phyloP scores from a whole-genome alignment of 1,140 invertebrate species.

The Drosophila sucinea region DNA sequence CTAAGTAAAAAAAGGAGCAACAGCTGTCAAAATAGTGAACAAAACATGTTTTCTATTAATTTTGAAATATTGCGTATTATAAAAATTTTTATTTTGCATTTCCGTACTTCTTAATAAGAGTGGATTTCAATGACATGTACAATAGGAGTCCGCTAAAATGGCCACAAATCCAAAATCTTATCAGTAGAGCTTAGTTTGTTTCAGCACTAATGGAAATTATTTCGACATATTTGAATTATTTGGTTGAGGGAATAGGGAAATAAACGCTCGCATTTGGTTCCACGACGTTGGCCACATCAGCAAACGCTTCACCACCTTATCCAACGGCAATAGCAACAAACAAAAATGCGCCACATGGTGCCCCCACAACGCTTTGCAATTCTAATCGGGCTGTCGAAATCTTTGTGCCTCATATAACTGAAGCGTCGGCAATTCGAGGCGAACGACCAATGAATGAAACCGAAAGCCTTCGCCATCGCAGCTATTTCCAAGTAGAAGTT shows the following conservation, averaged over 20 bases:
- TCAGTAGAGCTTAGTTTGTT: slow-evolving; percentile 6
- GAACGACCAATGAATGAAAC: slow-evolving; percentile 27
- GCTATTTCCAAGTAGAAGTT: slow-evolving; percentile 19
- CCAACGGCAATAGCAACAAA: slow-evolving; percentile 5
- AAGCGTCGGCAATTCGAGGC: slow-evolving; percentile 40
- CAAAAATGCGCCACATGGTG: slow-evolving; percentile 37
- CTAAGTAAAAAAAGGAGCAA: no score
- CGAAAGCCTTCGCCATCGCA: slow-evolving; percentile 16
- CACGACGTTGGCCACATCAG: slow-evolving; percentile 33
- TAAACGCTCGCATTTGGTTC: slow-evolving; percentile 46
- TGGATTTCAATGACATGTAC: no score
- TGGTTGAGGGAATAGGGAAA: slow-evolving; percentile 4
- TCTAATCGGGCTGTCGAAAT: slow-evolving; percentile 65
- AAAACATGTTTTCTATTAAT: no score
- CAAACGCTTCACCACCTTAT: slow-evolving; percentile 3
- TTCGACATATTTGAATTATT: slow-evolving; percentile 10
- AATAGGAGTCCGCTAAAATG: neutral
- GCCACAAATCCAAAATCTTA: neutral
- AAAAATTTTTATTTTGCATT: no score
- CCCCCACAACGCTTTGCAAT: slow-evolving; percentile 47
- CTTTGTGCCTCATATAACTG: slow-evolving; percentile 67
- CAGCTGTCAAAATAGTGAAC: no score
- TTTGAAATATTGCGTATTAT: no score
- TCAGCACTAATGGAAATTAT: slow-evolving; percentile 4
- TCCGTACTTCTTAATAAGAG: no score